Conservation (phyloP, 2,797 vertebrate genomes). For the Lindbergichthys nudifrons region DNA sequence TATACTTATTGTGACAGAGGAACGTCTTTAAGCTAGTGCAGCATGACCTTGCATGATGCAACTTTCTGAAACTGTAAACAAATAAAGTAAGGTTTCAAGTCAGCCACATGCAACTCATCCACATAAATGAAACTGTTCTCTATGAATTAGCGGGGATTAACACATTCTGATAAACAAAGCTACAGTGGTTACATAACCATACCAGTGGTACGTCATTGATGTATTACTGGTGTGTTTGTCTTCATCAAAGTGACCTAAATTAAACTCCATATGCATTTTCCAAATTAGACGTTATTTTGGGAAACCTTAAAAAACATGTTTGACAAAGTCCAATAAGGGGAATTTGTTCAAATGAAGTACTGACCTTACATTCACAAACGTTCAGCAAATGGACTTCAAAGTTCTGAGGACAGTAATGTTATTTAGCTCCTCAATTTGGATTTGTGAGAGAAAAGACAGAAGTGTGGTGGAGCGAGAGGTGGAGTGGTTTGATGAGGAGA, state of each 20-base stretch:
- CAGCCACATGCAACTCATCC: neutral
- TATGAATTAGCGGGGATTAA: neutral
- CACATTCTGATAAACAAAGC: neutral
- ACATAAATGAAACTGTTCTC: neutral
- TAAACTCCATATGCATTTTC: neutral
- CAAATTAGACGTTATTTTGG: neutral
- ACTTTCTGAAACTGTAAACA: neutral
- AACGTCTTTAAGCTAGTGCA: neutral
- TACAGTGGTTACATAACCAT: neutral
- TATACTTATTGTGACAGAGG: neutral
- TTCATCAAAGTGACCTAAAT: neutral
- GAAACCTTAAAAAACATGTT: neutral
- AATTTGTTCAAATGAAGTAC: neutral
- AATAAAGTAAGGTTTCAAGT: neutral
- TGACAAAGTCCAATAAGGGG: neutral
- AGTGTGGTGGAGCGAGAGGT: neutral
- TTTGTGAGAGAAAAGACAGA: slow-evolving; percentile 12
- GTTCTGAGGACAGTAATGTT: neutral
- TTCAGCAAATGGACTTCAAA: neutral
- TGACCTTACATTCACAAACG: neutral
- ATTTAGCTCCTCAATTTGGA: slow-evolving; percentile 3
- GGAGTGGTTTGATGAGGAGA: slow-evolving; percentile 28
- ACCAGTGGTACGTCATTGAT: neutral
- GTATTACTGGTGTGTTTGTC: too few relatives aligned
- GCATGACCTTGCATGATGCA: neutral